These are phyloP conservation scores for Meloidogyne chitwoodi DNA, from an alignment of 1,140 invertebrate genomes.

Conservation along the genomic window DNA sequence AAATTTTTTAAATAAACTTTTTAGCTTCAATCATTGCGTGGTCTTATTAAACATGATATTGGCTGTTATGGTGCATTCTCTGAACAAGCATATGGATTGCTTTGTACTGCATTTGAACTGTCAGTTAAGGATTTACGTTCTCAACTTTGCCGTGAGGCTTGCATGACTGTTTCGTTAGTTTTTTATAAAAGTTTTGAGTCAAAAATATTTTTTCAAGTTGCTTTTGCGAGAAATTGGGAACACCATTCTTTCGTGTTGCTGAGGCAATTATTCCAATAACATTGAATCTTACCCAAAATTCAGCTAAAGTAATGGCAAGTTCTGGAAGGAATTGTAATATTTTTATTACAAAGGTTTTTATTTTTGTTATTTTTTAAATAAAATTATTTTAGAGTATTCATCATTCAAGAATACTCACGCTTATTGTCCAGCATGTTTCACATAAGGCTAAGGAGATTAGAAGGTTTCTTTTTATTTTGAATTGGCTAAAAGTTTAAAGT, in stretches of 20 bases:
- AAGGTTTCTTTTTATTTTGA: slow-evolving; percentile 53
- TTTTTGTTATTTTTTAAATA: not conserved
- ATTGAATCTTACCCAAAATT: slow-evolving; percentile 88
- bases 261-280: slow-evolving; percentile 76
- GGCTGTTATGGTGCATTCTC: slow-evolving; percentile 75
- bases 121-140: slow-evolving; percentile 83
- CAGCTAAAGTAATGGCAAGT: slow-evolving; percentile 89
- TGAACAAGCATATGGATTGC: slow-evolving; percentile 70
- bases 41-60: slow-evolving; percentile 69
- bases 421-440: slow-evolving; percentile 73
- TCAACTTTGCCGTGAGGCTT: slow-evolving; percentile 86
- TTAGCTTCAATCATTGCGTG: slow-evolving; percentile 35
- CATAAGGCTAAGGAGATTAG: slow-evolving; percentile 89
- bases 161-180: slow-evolving; percentile 76
- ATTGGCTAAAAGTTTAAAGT: too few relatives aligned
- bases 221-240: slow-evolving; percentile 76
- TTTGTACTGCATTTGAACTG: slow-evolving; percentile 76
- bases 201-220: slow-evolving; percentile 61
- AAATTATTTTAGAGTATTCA: slow-evolving; percentile 66
- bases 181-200: not conserved
- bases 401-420: slow-evolving; percentile 80
- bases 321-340: slow-evolving; percentile 78
- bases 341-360: slow-evolving; percentile 74
- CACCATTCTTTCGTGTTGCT: slow-evolving; percentile 78
- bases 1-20: slow-evolving; percentile 19